A percentile compares a stretch with the other conserved stretches of the same genome.
Conservation (phyloP, 37 sponge, comb jelly and placozoan species). For the Oscarella lobularis region DNA sequence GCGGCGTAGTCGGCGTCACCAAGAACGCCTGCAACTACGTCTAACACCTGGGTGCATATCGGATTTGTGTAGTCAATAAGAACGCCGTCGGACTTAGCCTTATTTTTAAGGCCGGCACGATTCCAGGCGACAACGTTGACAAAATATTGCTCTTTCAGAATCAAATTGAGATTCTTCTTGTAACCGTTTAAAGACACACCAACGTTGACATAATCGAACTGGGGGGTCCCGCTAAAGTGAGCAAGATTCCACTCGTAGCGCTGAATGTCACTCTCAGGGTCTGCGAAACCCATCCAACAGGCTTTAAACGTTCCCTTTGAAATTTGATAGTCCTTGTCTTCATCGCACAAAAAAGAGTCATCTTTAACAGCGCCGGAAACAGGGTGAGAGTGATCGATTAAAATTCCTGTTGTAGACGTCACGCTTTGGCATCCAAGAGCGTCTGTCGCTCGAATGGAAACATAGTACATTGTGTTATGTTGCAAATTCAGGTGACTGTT, state of each 20-base stretch:
- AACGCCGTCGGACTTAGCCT: background rate
- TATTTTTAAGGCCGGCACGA: background rate
- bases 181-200: background rate
- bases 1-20: background rate
- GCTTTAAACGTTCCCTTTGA: background rate
- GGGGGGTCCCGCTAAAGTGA: background rate
- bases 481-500: background rate
- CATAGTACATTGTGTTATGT: background rate
- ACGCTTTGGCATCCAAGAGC: background rate
- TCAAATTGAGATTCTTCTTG: background rate
- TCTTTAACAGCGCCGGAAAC: background rate
- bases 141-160: background rate
- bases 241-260: conserved; percentile 1
- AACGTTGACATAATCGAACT: background rate
- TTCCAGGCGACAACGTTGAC: background rate
- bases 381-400: background rate
- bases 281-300: background rate
- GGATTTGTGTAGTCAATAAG: background rate
- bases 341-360: background rate
- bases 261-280: background rate
- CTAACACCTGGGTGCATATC: background rate
- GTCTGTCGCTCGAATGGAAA: background rate
- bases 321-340: background rate
- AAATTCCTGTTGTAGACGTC: background rate
- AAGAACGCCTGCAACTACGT: background rate